phyloP scores from a whole-genome alignment of 2,888 invertebrate species.

The Helleia helle region DNA sequence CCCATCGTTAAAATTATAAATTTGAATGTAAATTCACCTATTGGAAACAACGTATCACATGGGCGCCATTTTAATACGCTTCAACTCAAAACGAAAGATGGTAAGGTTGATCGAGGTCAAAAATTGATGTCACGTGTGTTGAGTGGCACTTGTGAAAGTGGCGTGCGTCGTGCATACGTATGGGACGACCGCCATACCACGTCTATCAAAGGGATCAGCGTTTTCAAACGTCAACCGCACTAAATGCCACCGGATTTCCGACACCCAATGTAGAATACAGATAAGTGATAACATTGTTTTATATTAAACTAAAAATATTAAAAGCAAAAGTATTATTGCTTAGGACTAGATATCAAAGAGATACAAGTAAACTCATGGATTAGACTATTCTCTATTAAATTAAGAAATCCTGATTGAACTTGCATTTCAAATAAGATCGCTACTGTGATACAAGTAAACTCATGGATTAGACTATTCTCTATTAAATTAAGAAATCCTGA shows the following conservation, averaged over 20 bases:
- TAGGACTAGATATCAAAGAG: too few species aligned
- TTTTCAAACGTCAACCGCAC: conserved; percentile 60
- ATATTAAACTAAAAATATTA: conserved; percentile 18
- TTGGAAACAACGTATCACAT: too few species aligned
- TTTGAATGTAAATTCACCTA: too few species aligned
- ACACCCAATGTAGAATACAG: conserved; percentile 23
- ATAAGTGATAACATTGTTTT: conserved; percentile 15
- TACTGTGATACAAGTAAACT: too few species aligned
- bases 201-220: conserved; percentile 54
- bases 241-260: conserved; percentile 66
- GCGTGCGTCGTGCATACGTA: conserved; percentile 24
- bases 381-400: too few species aligned
- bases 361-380: too few species aligned
- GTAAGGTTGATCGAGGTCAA: conserved; percentile 29
- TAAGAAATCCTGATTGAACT: too few species aligned
- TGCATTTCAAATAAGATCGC: too few species aligned
- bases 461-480: too few species aligned
- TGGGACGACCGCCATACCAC: conserved; percentile 42
- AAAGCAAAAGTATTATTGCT: background rate
- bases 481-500: too few species aligned
- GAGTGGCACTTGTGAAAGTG: conserved; percentile 51
- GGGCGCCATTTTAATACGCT: too few species aligned
- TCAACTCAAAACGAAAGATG: conserved; percentile 13
- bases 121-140: conserved; percentile 50
- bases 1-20: too few species aligned